Percentiles rank a stretch among this genome's conserved stretches.
These are phyloP conservation scores for Chloromyia formosa DNA, from an alignment of 2,888 invertebrate genomes.

Conservation along the genomic window DNA sequence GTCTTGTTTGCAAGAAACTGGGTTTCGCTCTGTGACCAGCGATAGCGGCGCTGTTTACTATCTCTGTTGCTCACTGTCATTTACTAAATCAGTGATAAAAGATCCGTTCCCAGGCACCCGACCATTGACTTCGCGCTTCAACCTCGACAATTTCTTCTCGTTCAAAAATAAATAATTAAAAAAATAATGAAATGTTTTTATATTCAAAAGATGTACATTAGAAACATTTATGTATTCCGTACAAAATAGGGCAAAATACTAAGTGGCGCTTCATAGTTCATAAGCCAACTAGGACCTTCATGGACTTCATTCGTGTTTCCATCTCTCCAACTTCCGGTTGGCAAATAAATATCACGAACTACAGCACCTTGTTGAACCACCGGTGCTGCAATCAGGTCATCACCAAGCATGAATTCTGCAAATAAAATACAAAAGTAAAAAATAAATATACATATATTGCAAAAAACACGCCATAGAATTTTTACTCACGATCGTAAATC, in stretches of 20 bases:
- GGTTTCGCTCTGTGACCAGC: too few relatives aligned
- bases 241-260: conserved; percentile 76
- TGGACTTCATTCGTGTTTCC: conserved; percentile 65
- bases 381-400: conserved; percentile 81
- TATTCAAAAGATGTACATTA: neutral
- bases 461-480: neutral
- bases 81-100: neutral
- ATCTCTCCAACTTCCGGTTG: conserved; percentile 77
- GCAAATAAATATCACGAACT: conserved; percentile 77
- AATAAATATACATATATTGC: neutral
- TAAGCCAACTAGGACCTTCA: conserved; percentile 71
- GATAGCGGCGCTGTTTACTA: too few relatives aligned
- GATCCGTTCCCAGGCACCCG: neutral
- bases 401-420: conserved; percentile 82
- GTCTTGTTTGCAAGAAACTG: too few relatives aligned
- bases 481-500: conserved; percentile 68
- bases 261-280: conserved; percentile 73
- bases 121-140: too few relatives aligned
- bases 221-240: conserved; percentile 52
- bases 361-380: conserved; percentile 71
- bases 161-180: neutral
- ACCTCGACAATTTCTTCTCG: neutral
- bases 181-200: neutral
- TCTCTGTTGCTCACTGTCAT: neutral
- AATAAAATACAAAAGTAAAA: neutral